A percentile compares a stretch with the other conserved stretches of the same genome.
Conservation (phyloP, 2,888 invertebrate genomes). For the Steinernema hermaphroditum region DNA sequence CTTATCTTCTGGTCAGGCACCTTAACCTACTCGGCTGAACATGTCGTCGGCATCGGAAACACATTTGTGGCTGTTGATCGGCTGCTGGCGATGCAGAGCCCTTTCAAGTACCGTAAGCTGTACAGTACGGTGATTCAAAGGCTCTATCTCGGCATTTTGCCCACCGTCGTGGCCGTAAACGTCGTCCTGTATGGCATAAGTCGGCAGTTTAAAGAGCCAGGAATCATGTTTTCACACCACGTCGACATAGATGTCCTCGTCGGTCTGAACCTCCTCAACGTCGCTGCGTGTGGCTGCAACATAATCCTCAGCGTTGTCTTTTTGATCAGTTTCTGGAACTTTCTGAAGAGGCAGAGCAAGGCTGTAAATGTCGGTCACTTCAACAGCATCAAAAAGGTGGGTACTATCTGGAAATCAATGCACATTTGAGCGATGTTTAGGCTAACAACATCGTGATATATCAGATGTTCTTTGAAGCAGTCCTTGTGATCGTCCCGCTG, state of each 20-base stretch:
- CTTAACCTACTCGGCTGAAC: neutral
- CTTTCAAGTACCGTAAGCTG: neutral
- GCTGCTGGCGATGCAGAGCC: constrained; percentile 1
- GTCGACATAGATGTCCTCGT: neutral
- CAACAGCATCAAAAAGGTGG: neutral
- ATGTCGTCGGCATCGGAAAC: neutral
- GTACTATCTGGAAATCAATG: neutral
- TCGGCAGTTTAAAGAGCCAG: neutral
- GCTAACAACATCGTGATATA: constrained; percentile 15
- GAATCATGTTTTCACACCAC: neutral
- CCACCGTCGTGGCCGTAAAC: neutral
- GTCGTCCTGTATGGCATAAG: neutral
- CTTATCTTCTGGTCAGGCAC: constrained; percentile 10
- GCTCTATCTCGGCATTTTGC: neutral
- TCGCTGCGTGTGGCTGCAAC: neutral
- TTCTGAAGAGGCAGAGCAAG: neutral
- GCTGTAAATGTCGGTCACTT: neutral
- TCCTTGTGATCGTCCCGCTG: neutral
- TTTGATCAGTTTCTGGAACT: neutral
- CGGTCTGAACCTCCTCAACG: neutral
- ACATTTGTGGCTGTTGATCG: neutral
- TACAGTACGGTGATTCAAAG: neutral
- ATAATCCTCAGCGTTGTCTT: neutral
- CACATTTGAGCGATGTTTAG: neutral
- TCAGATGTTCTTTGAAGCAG: constrained; percentile 1